phyloP scores from a whole-genome alignment of 2,797 vertebrate species.

The Sciurus carolinensis region DNA sequence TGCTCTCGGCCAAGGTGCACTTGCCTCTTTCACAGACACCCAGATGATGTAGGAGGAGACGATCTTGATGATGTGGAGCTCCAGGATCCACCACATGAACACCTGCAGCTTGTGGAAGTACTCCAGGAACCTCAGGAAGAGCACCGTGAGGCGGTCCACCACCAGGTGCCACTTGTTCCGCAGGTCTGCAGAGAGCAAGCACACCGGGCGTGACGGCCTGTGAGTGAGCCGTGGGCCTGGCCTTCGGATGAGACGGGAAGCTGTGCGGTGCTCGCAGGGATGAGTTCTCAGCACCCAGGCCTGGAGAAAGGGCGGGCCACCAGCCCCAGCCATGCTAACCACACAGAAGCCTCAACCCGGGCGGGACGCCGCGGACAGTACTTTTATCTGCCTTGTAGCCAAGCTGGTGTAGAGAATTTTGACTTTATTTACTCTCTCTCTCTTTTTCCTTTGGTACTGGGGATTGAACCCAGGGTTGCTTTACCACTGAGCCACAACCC shows the following conservation, averaged over 20 bases:
- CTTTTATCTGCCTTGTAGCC: neutral
- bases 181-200: conserved; percentile 90
- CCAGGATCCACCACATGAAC: conserved; percentile 98
- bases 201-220: no score
- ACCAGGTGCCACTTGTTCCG: conserved; percentile 99
- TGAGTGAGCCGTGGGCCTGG: neutral
- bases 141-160: conserved; percentile 97
- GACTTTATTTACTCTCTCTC: neutral
- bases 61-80: conserved; percentile 98
- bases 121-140: conserved; percentile 98
- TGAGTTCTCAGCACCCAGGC: neutral
- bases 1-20: conserved; percentile 60
- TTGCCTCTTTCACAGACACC: conserved; percentile 95
- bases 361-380: neutral
- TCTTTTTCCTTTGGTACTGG: no score
- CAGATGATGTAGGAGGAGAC: conserved; percentile 96
- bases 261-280: neutral
- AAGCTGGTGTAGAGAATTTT: neutral
- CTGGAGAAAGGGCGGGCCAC: neutral
- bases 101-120: conserved; percentile 98
- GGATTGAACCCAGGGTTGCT: no score
- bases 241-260: neutral
- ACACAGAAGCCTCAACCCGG: neutral
- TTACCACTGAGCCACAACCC: no score
- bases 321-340: neutral